Base-by-base conservation (phyloP, 2,113 vertebrate genomes). In the Otocyon megalotis region DNA sequence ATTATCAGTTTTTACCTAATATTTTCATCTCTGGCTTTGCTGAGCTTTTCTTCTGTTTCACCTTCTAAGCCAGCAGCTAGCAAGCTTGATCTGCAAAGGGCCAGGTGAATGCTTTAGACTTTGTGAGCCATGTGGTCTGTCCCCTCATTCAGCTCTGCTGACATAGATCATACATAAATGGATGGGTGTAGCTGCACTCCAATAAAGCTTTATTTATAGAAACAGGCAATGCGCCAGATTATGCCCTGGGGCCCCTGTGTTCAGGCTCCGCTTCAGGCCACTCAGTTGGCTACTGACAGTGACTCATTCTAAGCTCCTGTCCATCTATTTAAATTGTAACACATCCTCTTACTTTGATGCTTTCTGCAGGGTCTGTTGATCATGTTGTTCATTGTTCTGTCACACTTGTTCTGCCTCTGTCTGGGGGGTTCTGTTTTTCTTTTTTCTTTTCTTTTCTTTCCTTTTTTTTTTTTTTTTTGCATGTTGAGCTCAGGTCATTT, bases 161-260 rank as follows among this genome's bases (percentile, higher is more conserved):
- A 26, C 14, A 53, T 0, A 17, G 13, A 32, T 2, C 5, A 1
- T 12, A 8, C 0, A 0, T 0, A 53, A 20, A 35, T 8, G 54
- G n/a, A 26, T 4, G 5, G 24, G 30, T 4, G 0, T 32, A 17
- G 5, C 65, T 43, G 22, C 32, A 9, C 56, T 12, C 65, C 71
- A 74, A 37, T 26, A 74, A 88, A 88, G 22, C 88, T 92, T 93
- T 58, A 43, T 83, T 69, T 56, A 48, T 26, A 94, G 30, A 62
- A 62, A 5, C 6, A 67, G 37, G 17, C 3, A 9, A 37, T 7
- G 19, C 17, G 35, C 56, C 4, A 7, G n/a, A 37, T 14, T 48
- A 22, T 12, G n/a, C 14, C 54, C n/a, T 19, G 13, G 53, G 2
- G 28, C 15, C 20, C 10, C 63, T 2, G 6, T 43, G 10, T 19